A percentile compares a stretch with the other conserved stretches of the same genome.
Evolutionary conservation across 1,140 invertebrate genomes (phyloP).

Genomic region (Dryas iulia): DNA sequence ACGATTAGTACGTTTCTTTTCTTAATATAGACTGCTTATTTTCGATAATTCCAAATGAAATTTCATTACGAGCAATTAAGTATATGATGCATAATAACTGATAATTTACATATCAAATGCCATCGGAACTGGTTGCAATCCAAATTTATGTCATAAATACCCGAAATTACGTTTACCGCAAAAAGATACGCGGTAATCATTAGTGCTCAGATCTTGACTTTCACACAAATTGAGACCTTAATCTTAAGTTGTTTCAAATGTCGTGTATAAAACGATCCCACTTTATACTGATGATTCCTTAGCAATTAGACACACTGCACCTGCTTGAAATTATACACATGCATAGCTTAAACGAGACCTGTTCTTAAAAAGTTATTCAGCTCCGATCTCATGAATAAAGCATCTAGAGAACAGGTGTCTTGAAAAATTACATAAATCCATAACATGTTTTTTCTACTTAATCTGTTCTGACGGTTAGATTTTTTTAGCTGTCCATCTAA

Average conservation of each 20-base stretch:
- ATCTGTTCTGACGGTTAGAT: not conserved
- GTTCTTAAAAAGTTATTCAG: constrained; percentile 9
- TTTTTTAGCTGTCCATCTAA: constrained; percentile 5
- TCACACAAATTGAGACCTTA: not conserved
- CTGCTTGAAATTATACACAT: constrained; percentile 14
- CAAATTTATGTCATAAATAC: not conserved
- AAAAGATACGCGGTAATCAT: not conserved
- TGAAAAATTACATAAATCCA: constrained; percentile 14
- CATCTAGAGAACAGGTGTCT: constrained; percentile 15
- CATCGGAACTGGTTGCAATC: not conserved
- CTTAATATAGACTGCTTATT: not conserved
- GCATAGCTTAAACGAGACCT: not conserved
- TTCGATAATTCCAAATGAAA: not conserved
- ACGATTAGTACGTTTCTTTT: not conserved
- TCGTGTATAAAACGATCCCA: not conserved
- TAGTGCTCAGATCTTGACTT: not conserved
- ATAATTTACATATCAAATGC: not conserved
- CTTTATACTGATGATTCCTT: not conserved
- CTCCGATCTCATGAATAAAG: constrained; percentile 18
- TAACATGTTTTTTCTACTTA: constrained; percentile 11
- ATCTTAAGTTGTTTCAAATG: not conserved
- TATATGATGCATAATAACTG: not conserved
- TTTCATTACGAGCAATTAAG: not conserved
- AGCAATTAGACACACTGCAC: constrained; percentile 23
- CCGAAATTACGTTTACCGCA: not conserved